These are phyloP conservation scores for Schizaphis graminum DNA, from an alignment of 2,888 invertebrate species.

Conservation along the genomic window DNA sequence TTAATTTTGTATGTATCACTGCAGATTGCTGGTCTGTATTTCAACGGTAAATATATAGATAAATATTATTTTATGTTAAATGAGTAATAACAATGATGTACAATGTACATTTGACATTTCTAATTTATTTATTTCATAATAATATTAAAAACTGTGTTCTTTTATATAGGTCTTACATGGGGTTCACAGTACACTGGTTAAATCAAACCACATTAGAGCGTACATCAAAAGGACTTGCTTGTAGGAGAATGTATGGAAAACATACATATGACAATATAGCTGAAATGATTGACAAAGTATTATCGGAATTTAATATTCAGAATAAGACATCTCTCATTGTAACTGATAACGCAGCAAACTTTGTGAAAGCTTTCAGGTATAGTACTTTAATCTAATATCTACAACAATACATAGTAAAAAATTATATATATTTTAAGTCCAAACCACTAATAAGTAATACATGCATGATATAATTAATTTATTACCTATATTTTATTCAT, in stretches of 20 bases:
- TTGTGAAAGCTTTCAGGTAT: constrained; percentile 8
- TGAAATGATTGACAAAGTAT: constrained; percentile 12
- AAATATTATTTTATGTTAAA: background rate
- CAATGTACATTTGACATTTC: background rate
- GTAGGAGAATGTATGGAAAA: constrained; percentile 12
- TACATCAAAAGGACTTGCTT: constrained; percentile 3
- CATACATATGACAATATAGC: background rate
- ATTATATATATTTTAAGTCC: background rate
- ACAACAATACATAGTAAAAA: background rate
- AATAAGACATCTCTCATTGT: constrained; percentile 5
- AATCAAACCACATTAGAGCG: background rate
- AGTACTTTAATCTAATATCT: background rate
- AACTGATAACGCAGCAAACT: background rate
- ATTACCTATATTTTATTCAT: background rate
- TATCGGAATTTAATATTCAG: constrained; percentile 3
- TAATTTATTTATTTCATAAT: background rate
- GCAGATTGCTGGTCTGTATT: background rate
- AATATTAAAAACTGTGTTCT: background rate
- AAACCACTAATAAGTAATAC: background rate
- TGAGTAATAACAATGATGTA: background rate
- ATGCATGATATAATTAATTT: background rate
- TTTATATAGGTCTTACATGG: background rate
- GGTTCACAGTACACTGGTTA: constrained; percentile 12
- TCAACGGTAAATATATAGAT: background rate
- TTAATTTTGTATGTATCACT: background rate